Evolutionary conservation across 2,888 invertebrate species (phyloP), one percentile per base, ranked within the genome.

Genomic region (Plemyria rubiginata): DNA sequence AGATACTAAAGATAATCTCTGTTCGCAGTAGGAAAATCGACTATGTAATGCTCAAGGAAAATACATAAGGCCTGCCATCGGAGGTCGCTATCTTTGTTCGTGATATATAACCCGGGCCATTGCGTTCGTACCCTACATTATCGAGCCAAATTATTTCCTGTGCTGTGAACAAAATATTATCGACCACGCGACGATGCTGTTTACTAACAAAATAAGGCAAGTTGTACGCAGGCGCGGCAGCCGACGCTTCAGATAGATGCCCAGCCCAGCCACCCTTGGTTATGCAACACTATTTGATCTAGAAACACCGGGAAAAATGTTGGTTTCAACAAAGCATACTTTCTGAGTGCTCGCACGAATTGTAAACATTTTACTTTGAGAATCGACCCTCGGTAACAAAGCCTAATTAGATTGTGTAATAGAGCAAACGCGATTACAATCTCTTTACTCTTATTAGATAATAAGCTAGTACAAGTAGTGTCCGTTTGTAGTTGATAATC

Each of bases 281-380:
- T 90, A 90, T 87, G 86, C 86, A 90, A 88, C 81, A 77, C 70
- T 68, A 69, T 81, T 82, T 81, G 79, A 80, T 85, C 82, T 79
- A 82, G 83, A 84, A 85, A 83, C 84, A 84, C 82, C 81, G 72
- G 53, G 66, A 77, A 76, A 77, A 78, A 78, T 81, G 78, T 70
- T 67, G 53, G 49, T 75, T 70, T 72, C 63, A 71, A 71, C 71
- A 73, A 73, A 74, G 71, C 74, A 68, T 74, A 75, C 68, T 73
- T 50, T 45, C 13, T 4, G 15, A 29, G 15, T 16, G 11, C 54
- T 54, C 49, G 41, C 41, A 15, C 22, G 43, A 43, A 15, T 38
- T 48, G 51, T 36, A 51, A 41, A 36, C n/a, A 38, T 4, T 40
- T 52, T 53, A 29, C 54, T 51, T 78, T 71, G 49, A 69, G 71